A percentile compares a stretch with the other conserved stretches of the same genome.
Evolutionary conservation across 2,113 vertebrate genomes (phyloP).

Genomic region (Coreoperca whiteheadi): DNA sequence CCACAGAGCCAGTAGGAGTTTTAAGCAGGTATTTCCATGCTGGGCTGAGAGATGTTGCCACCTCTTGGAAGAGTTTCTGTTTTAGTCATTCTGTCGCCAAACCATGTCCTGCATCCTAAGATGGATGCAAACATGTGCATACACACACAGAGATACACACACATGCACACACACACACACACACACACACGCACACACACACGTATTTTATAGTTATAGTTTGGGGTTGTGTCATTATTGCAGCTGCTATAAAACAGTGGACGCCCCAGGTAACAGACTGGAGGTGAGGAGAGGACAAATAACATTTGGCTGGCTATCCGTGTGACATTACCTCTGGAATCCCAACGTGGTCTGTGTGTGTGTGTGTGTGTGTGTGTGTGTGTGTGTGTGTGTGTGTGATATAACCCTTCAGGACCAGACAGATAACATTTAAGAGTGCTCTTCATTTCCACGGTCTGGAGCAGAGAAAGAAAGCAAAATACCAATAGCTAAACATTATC

Average conservation of each 20-base stretch:
- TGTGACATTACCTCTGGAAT: conserved; percentile 61
- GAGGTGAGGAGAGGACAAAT: conserved; percentile 51
- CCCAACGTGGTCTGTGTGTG: conserved; percentile 37
- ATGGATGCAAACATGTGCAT: not conserved
- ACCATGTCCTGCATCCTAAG: conserved; percentile 1
- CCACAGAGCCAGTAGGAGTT: not conserved
- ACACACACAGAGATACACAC: not conserved
- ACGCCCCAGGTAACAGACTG: conserved; percentile 51
- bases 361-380: conserved; percentile 21
- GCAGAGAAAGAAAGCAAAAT: conserved; percentile 49
- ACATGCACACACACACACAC: conserved; percentile 4
- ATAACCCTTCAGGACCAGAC: conserved; percentile 53
- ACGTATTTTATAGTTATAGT: conserved; percentile 24
- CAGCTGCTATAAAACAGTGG: conserved; percentile 44
- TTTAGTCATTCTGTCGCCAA: conserved; percentile 21
- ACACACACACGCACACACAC: not conserved
- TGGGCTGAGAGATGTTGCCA: not conserved
- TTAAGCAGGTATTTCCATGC: conserved; percentile 16
- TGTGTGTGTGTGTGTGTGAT: conserved; percentile 23
- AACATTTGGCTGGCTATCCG: conserved; percentile 50
- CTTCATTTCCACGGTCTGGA: conserved; percentile 57
- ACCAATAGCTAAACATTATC: conserved; percentile 56
- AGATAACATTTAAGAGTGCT: conserved; percentile 67
- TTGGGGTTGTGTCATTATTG: conserved; percentile 24
- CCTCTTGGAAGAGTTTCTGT: conserved; percentile 7